A percentile compares a stretch with the other conserved stretches of the same genome.
Conservation (phyloP, 2,888 invertebrate genomes). For the Matsumyia berberina region DNA sequence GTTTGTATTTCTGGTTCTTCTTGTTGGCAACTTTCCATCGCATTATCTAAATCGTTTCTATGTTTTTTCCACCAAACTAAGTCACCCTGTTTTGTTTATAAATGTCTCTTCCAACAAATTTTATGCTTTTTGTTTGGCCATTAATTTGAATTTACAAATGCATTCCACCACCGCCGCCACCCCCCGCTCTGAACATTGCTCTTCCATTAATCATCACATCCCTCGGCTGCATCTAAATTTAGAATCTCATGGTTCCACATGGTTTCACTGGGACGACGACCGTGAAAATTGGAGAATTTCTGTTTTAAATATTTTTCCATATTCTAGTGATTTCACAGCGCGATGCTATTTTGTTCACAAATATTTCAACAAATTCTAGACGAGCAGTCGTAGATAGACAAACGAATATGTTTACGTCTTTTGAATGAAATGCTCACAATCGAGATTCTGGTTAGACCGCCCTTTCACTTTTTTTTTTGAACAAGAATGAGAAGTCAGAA, state of each 20-base stretch:
- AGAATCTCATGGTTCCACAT: constrained; percentile 31
- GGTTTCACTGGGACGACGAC: too few relatives aligned
- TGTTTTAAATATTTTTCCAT: neutral
- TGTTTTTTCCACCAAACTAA: too few relatives aligned
- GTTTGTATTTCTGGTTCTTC: too few relatives aligned
- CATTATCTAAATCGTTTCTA: too few relatives aligned
- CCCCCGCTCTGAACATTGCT: neutral
- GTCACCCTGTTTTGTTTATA: too few relatives aligned
- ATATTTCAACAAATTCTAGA: neutral
- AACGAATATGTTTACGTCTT: neutral
- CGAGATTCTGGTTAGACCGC: constrained; percentile 17
- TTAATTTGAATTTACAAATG: neutral
- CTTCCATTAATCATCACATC: neutral
- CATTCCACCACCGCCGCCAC: neutral
- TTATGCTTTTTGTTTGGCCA: neutral
- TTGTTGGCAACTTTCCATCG: too few relatives aligned
- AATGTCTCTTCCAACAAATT: too few relatives aligned
- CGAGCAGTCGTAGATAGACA: neutral
- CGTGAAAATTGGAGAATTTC: constrained; percentile 25
- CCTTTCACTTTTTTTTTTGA: constrained; percentile 34
- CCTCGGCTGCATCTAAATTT: constrained; percentile 20
- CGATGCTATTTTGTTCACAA: neutral
- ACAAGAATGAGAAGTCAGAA: neutral
- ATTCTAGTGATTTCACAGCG: constrained; percentile 10
- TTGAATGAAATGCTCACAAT: constrained; percentile 12